phyloP scores from a whole-genome alignment of 1,140 invertebrate species.

The Drosophila parabipectinata region DNA sequence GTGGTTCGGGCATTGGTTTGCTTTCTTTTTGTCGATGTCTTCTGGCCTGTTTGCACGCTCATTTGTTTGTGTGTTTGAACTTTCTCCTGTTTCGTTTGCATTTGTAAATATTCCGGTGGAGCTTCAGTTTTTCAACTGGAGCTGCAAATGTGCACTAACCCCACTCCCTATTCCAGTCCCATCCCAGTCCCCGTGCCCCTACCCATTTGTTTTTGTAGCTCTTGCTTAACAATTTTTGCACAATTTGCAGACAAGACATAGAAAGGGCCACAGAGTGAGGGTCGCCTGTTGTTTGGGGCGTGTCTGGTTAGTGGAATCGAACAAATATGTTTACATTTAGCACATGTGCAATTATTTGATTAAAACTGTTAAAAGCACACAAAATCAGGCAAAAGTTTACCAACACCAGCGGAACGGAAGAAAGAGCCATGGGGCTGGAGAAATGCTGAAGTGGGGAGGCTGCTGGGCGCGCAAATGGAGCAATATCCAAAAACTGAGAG shows the following conservation, averaged over 20 bases:
- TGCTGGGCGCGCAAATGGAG: slow-evolving; percentile 69
- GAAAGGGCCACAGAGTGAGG: slow-evolving; percentile 12
- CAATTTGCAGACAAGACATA: slow-evolving; percentile 59
- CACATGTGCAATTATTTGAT: slow-evolving; percentile 84
- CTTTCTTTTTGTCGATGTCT: slow-evolving; percentile 48
- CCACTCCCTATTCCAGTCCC: background rate
- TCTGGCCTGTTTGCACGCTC: slow-evolving; percentile 80
- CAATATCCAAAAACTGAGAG: slow-evolving; percentile 32
- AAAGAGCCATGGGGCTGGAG: slow-evolving; percentile 8
- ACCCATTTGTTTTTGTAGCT: slow-evolving; percentile 24
- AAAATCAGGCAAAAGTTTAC: slow-evolving; percentile 83
- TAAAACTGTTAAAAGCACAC: slow-evolving; percentile 84
- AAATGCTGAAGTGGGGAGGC: slow-evolving; percentile 21
- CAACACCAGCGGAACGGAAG: slow-evolving; percentile 58
- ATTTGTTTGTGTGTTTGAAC: slow-evolving; percentile 84
- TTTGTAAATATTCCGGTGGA: slow-evolving; percentile 80
- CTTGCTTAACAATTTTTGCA: slow-evolving; percentile 70
- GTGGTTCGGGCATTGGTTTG: slow-evolving; percentile 1
- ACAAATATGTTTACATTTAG: slow-evolving; percentile 84
- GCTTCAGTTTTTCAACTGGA: slow-evolving; percentile 45
- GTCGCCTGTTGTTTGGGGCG: slow-evolving; percentile 60
- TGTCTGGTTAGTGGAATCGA: slow-evolving; percentile 83
- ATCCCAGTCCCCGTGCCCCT: background rate
- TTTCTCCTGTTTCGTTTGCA: slow-evolving; percentile 84
- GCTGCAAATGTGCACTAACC: slow-evolving; percentile 52